A percentile compares a stretch with the other conserved stretches of the same genome.
phyloP scores from a whole-genome alignment of 1,140 invertebrate genomes.

The Papilio aristodemus region DNA sequence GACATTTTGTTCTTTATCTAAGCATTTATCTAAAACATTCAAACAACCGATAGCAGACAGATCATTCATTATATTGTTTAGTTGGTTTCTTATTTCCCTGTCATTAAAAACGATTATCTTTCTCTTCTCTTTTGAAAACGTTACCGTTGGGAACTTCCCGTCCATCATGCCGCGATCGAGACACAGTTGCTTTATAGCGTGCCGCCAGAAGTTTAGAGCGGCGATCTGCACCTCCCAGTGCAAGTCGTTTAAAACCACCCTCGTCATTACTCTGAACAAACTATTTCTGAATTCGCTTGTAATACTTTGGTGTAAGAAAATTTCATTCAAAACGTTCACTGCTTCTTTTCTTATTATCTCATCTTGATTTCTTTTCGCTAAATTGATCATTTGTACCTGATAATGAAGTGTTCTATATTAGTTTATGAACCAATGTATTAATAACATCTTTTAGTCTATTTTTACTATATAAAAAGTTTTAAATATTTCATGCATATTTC shows the following conservation, averaged over 20 bases:
- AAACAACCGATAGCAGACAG: conserved; percentile 83
- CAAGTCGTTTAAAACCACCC: conserved; percentile 83
- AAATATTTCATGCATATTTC: too few relatives aligned
- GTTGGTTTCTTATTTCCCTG: conserved; percentile 82
- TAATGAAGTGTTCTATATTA: conserved; percentile 30
- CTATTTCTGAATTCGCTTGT: conserved; percentile 65
- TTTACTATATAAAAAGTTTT: too few relatives aligned
- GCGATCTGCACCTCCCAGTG: conserved; percentile 88
- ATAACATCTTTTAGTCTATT: too few relatives aligned
- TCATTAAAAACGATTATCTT: conserved; percentile 86
- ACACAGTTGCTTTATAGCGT: conserved; percentile 82
- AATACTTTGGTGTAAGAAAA: conserved; percentile 83
- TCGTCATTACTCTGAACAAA: conserved; percentile 72
- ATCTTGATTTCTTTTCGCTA: conserved; percentile 80
- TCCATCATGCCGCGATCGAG: conserved; percentile 87
- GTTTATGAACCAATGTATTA: neutral
- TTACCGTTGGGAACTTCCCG: conserved; percentile 85
- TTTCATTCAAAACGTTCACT: conserved; percentile 81
- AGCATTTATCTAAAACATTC: conserved; percentile 81
- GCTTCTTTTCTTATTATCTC: conserved; percentile 85
- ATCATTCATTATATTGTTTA: conserved; percentile 83
- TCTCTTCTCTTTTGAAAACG: conserved; percentile 84
- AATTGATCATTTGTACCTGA: conserved; percentile 40
- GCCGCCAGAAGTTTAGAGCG: conserved; percentile 84
- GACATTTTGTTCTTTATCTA: conserved; percentile 84